Evolutionary conservation across 2,113 vertebrate species (phyloP).

Genomic region (Eidolon helvum): DNA sequence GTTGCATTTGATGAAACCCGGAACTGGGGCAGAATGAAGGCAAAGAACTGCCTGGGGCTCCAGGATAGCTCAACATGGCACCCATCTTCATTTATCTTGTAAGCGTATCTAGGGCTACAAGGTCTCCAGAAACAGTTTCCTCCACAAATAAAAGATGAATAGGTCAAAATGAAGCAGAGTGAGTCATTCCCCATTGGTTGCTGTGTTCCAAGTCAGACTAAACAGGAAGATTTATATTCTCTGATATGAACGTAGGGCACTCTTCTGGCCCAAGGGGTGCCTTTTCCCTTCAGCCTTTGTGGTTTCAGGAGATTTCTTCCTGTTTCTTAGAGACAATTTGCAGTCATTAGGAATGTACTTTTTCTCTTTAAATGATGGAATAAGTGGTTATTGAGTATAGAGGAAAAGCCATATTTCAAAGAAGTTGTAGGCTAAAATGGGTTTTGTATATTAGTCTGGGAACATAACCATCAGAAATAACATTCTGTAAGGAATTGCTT

Average conservation of each 20-base stretch:
- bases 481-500: not conserved
- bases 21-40: not conserved
- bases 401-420: slow-evolving; percentile 24
- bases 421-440: not conserved
- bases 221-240: not conserved
- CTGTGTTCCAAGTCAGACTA: not conserved
- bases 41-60: not conserved
- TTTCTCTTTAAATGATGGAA: not conserved
- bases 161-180: not conserved
- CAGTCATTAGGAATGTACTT: not conserved
- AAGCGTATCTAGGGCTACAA: not conserved
- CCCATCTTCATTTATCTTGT: not conserved
- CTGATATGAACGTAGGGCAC: not conserved
- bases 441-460: slow-evolving; percentile 19
- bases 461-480: slow-evolving; percentile 14
- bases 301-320: not conserved
- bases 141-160: not conserved
- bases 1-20: not conserved
- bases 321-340: not conserved
- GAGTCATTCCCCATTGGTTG: not conserved
- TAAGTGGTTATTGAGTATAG: not conserved
- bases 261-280: not conserved
- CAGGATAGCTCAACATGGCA: not conserved
- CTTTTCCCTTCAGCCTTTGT: not conserved
- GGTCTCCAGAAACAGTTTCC: not conserved